Conservation (phyloP, 1,140 invertebrate genomes). For the Diachasmimorpha longicaudata region DNA sequence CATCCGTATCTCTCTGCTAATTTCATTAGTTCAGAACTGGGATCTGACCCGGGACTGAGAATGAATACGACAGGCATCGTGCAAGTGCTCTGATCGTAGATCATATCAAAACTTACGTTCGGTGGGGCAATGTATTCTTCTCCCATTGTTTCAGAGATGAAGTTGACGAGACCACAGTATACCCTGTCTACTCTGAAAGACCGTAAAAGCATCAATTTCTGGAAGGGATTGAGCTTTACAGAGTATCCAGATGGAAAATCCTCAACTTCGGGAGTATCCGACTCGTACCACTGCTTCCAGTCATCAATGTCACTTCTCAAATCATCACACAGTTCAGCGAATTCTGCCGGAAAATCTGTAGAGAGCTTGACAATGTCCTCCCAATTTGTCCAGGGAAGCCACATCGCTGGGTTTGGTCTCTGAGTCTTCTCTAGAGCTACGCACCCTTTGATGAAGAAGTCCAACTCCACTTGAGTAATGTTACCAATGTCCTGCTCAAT, state of each 20-base stretch:
- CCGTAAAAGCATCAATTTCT: constrained; percentile 80
- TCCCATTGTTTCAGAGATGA: constrained; percentile 81
- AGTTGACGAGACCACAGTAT: constrained; percentile 80
- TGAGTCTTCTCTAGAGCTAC: constrained; percentile 77
- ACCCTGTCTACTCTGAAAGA: constrained; percentile 88
- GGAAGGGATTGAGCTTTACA: constrained; percentile 70
- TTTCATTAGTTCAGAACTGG: constrained; percentile 87
- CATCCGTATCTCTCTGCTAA: constrained; percentile 76
- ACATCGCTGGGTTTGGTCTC: constrained; percentile 70
- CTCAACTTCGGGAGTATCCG: constrained; percentile 75
- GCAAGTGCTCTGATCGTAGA: constrained; percentile 81
- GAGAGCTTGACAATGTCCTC: constrained; percentile 79
- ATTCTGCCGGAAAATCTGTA: constrained; percentile 71
- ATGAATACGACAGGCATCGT: constrained; percentile 86
- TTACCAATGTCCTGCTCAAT: constrained; percentile 72
- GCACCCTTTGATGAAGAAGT: constrained; percentile 90
- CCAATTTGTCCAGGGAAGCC: constrained; percentile 77
- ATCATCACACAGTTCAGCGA: constrained; percentile 71
- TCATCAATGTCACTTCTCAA: constrained; percentile 65
- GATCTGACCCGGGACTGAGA: constrained; percentile 86
- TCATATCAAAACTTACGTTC: constrained; percentile 79
- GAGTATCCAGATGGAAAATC: constrained; percentile 75
- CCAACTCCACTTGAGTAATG: constrained; percentile 75
- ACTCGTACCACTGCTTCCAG: constrained; percentile 84
- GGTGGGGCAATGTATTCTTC: constrained; percentile 86